These are phyloP conservation scores for Drosophila paracracens DNA, from an alignment of 2,888 invertebrate species.

Conservation along the genomic window DNA sequence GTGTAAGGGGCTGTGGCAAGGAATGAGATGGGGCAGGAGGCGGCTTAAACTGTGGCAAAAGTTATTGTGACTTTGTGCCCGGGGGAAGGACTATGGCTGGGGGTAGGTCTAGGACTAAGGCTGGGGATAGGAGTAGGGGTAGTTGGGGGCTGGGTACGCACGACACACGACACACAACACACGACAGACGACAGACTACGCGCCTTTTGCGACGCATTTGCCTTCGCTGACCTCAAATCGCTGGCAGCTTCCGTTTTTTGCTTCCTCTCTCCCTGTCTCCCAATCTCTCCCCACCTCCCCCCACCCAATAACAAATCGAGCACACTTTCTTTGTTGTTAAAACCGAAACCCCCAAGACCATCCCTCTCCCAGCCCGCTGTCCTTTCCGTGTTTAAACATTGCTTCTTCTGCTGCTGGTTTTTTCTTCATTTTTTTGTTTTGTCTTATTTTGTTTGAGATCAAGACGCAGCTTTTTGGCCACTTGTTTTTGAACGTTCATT, in stretches of 20 bases:
- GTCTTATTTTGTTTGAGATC: constrained; percentile 40
- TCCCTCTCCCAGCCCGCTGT: constrained; percentile 6
- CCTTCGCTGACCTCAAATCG: constrained; percentile 69
- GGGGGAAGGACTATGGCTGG: constrained; percentile 30
- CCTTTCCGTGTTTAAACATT: constrained; percentile 48
- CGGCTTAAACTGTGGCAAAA: constrained; percentile 74
- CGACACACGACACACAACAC: not conserved
- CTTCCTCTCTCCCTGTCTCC: not conserved
- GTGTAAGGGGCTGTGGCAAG: constrained; percentile 12
- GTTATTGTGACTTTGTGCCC: constrained; percentile 73
- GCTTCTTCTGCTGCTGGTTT: constrained; percentile 29
- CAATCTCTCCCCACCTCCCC: not conserved
- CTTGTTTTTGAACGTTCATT: constrained; percentile 58
- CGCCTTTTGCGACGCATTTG: constrained; percentile 70
- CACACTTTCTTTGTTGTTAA: constrained; percentile 47
- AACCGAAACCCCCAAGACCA: not conserved
- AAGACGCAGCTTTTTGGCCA: constrained; percentile 58
- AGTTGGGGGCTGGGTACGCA: not conserved
- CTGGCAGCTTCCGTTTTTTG: constrained; percentile 21
- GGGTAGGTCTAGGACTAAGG: not conserved
- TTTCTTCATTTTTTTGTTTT: constrained; percentile 3
- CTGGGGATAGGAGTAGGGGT: not conserved
- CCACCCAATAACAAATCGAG: constrained; percentile 16
- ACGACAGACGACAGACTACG: constrained; percentile 41
- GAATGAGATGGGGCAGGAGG: constrained; percentile 42